Base-by-base conservation (phyloP, 2,888 invertebrate genomes). In the Diplolepis rosae region DNA sequence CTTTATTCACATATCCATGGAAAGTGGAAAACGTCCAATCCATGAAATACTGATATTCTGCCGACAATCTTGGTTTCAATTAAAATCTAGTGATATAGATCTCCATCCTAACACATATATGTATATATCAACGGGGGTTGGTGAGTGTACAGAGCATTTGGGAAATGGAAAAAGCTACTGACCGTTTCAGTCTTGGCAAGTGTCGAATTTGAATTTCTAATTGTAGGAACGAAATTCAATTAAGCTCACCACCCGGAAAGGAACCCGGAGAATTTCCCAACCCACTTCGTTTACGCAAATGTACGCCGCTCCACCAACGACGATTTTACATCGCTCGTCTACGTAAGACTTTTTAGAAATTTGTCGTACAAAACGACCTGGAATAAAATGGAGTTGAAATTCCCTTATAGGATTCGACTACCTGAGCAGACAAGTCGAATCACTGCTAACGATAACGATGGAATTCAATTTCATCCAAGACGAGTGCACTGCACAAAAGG, bases 161-260 rank as follows among this genome's bases (percentile, higher is more conserved):
- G 27, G 65, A 73, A 73, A 75, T 72, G 73, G 69, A 76, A 73
- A 71, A 73, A 69, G 70, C 67, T 70, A 72, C 71, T 72, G 75
- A 73, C 73, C 73, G 69, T 69, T 48, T 48, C 4, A 35, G n/a
- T 13, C 22, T 56, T 35, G 50, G 72, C 52, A 67, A 68, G 74
- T 72, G 73, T 75, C 79, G 78, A 85, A 87, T 86, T 87, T 87
- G 85, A 87, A 87, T 87, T 87, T 85, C 86, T 84, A 87, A 87
- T 86, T 84, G 84, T 81, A 84, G 83, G 78, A 81, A 80, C 78
- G 78, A 83, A 81, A 85, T 85, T 84, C 83, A 84, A 85, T 85
- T 85, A 84, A 84, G 75, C 76, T 79, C 73, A 35, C 35, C 56
- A 30, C 18, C 32, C 22, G 22, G 56, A 18, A 54, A 54, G 13